phyloP scores from a whole-genome alignment of 2,888 invertebrate species.

The Eilema caniola region DNA sequence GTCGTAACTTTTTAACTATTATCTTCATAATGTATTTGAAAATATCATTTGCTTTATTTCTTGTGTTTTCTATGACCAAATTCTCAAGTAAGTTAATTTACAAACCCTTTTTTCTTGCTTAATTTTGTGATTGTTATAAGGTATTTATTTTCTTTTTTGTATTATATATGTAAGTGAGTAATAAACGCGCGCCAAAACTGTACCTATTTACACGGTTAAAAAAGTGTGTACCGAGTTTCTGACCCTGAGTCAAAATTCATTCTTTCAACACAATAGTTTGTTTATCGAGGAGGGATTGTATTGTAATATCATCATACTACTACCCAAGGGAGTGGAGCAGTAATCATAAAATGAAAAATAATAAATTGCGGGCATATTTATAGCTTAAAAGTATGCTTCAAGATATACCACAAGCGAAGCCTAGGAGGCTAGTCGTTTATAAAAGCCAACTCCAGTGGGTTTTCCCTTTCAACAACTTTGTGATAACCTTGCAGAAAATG shows the following conservation, averaged over 20 bases:
- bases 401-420: too few relatives aligned
- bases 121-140: not conserved
- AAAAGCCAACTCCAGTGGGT: not conserved
- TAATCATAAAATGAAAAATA: too few relatives aligned
- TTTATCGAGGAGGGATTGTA: too few relatives aligned
- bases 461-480: not conserved
- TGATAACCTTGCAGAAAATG: not conserved
- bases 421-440: not conserved
- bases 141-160: not conserved
- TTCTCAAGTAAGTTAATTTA: constrained; percentile 10
- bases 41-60: not conserved
- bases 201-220: too few relatives aligned
- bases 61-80: not conserved
- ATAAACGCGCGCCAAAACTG: not conserved
- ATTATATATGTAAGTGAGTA: not conserved
- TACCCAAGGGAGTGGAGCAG: too few relatives aligned
- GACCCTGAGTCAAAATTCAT: too few relatives aligned
- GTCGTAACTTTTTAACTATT: not conserved
- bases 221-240: too few relatives aligned
- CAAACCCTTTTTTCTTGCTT: not conserved
- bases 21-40: constrained; percentile 1
- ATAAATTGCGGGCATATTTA: too few relatives aligned
- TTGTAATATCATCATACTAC: too few relatives aligned
- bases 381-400: too few relatives aligned
- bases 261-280: too few relatives aligned